Base-by-base conservation (phyloP, 2,888 invertebrate genomes). In the Phasia obesa region DNA sequence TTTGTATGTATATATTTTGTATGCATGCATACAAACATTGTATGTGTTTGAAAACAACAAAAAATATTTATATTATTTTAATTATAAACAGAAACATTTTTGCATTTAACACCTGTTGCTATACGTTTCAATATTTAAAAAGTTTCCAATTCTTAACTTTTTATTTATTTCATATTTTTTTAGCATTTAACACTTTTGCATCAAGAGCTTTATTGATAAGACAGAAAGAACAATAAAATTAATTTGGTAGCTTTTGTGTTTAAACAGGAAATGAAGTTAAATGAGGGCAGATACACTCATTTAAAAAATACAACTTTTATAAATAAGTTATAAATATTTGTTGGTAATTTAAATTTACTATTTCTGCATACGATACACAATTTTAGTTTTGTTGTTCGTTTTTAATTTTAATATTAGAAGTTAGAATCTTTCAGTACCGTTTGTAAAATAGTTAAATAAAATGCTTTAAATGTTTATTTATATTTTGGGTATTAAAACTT, bases 31-130 rank as follows among this genome's bases (percentile, higher is more conserved):
- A 35, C 35, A 35, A 35, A 35, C 11, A 35, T 11, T 35, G 11
- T 35, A 11, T 2, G 35, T 11, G 35, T 9, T n/a, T 27, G 5
- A 11, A 35, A 35, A 19, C 17, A 44, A 3, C 38, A 15, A 19
- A 9, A 53, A 53, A 53, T 15, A 21, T 15, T 21, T 44, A 57
- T 31, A 23, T 21, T 15, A 21, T 47, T 70, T 44, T n/a, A 70
- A 47, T 31, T 70, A 57, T 35, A n/a, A 9, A 21, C 23, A 17
- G 11, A 57, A 70, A 44, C 17, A 21, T 59, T 47, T 47, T 44
- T 35, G 44, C n/a, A 19, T 1, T 6, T 59, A 44, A 47, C 70
- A 70, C 70, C 70, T 70, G 70, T 70, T 70, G 70, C 25, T 42
- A n/a, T n/a, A 42, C 13, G 4, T 3, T 47, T 35, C 31, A 47